Evolutionary conservation across 2,113 vertebrate species (phyloP).

Genomic region (Podilymbus podiceps): DNA sequence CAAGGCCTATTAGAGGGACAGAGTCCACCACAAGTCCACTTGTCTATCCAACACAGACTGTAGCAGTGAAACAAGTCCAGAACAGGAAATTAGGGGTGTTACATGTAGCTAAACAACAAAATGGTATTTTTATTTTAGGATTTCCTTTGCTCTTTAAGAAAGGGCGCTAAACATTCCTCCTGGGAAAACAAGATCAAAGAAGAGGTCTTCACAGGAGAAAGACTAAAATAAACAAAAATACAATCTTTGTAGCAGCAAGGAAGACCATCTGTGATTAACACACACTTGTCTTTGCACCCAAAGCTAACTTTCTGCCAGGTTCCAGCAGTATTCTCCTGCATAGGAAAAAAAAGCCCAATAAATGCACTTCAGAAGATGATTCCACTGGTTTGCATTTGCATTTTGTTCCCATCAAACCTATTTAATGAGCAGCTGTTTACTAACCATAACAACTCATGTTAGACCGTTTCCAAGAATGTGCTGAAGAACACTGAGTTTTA

Average conservation of each 20-base stretch:
- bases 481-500: background rate
- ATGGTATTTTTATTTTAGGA: background rate
- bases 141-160: background rate
- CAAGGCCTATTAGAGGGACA: background rate
- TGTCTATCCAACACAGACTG: background rate
- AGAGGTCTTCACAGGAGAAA: background rate
- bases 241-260: background rate
- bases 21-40: background rate
- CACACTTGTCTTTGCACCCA: background rate
- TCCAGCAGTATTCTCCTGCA: background rate
- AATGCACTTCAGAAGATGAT: background rate
- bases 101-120: background rate
- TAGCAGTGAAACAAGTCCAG: background rate
- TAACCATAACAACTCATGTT: background rate
- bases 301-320: background rate
- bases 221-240: constrained; percentile 5
- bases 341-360: background rate
- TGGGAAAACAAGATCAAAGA: background rate
- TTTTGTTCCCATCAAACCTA: background rate
- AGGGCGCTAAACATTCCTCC: background rate
- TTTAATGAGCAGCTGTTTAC: background rate
- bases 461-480: background rate
- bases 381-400: background rate
- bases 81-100: background rate
- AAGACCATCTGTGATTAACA: background rate